Evolutionary conservation across 64 coral and sea anemone species (phyloP), one percentile per base, ranked within the genome.

Genomic region (Actinia tenebrosa): DNA sequence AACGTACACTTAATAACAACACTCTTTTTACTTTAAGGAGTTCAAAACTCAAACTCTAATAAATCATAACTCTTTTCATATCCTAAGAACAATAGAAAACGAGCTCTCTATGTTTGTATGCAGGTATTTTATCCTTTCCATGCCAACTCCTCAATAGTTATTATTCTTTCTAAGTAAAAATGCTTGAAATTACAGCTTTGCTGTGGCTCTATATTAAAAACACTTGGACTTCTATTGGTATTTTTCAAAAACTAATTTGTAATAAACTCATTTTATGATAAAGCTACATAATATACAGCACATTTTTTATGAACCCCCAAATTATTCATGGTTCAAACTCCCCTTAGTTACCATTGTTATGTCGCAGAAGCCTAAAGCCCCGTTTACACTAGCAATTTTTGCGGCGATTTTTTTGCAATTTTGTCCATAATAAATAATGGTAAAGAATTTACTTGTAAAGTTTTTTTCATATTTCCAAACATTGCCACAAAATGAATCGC

Each of bases 171-270:
- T 42, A 75, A 75, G 25, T 42, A 75, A 75, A 75, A 75, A 75
- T 75, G 27, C 69, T 75, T n/a, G 20, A 66, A 20, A 22, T 66
- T 75, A 75, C 69, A 75, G 69, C 69, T 75, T 37, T 75, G 69
- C 69, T 75, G 69, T 75, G 2, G 13, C 10, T 26, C 69, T 72
- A 72, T 14, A 18, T 75, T 75, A 27, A 30, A 66, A 75, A 75
- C 69, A 75, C 25, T 13, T 75, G n/a, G 63, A 75, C 25, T 75
- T 75, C 20, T 25, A 42, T 75, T 42, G 6, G 10, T 30, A 15
- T 10, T 75, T 75, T 75, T 75, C 10, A n/a, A 75, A 26, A 75
- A 75, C 69, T 75, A 75, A 27, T 25, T 75, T 42, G 26, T 26
- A 75, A 75, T 42, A 75, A 30, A 75, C 27, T 75, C 69, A 66